phyloP scores from a whole-genome alignment of 2,113 vertebrate genomes.

The Hippoglossus stenolepis region DNA sequence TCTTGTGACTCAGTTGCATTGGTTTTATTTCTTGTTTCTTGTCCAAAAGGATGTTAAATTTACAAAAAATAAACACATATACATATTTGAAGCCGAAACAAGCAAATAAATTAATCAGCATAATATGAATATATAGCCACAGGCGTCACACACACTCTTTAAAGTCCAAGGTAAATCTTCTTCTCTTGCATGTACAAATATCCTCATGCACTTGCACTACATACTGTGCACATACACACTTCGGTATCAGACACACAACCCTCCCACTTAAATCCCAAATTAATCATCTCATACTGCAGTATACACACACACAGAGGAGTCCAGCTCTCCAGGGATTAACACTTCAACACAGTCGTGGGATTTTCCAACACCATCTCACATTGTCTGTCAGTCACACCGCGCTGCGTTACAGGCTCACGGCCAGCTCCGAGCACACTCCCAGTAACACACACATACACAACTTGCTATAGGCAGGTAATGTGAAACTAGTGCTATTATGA shows the following conservation, averaged over 20 bases:
- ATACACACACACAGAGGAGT: constrained; percentile 21
- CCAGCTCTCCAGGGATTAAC: constrained; percentile 64
- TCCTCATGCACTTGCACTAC: neutral
- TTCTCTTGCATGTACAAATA: neutral
- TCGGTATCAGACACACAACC: neutral
- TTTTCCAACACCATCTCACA: constrained; percentile 62
- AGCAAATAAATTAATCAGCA: neutral
- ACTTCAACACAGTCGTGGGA: constrained; percentile 62
- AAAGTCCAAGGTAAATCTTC: neutral
- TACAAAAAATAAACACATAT: neutral
- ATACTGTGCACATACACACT: constrained; percentile 1
- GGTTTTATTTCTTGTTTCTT: no score
- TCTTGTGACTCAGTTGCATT: no score
- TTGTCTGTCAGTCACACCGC: constrained; percentile 57
- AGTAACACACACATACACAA: constrained; percentile 30
- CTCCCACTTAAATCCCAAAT: constrained; percentile 39
- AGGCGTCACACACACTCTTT: neutral
- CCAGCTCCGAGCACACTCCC: constrained; percentile 15
- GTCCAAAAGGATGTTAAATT: no score
- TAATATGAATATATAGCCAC: neutral
- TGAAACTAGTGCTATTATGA: neutral
- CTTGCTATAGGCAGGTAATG: constrained; percentile 1
- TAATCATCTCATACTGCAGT: constrained; percentile 44
- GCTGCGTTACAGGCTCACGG: constrained; percentile 27
- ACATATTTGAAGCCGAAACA: neutral